Evolutionary conservation across 2,888 invertebrate species (phyloP).

Genomic region (Lasius fuliginosus): DNA sequence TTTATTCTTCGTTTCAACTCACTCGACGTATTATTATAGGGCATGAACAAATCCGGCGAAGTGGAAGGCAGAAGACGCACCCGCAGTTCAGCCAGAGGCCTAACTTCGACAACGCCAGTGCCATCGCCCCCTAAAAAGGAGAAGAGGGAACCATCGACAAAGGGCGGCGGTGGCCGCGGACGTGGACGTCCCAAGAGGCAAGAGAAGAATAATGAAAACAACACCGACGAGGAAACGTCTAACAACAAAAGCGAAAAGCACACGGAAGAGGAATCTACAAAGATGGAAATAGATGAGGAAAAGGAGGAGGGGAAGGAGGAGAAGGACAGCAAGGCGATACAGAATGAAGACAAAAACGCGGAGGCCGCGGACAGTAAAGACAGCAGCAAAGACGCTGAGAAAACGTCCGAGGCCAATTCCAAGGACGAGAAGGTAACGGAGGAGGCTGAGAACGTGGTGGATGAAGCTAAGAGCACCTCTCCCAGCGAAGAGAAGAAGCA

Average conservation of each 20-base stretch:
- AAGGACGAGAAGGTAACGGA: conserved; percentile 82
- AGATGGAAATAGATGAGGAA: conserved; percentile 83
- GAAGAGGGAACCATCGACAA: conserved; percentile 83
- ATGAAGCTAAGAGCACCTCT: conserved; percentile 74
- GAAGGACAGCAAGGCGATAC: conserved; percentile 69
- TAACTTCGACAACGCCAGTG: conserved; percentile 87
- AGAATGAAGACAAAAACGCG: conserved; percentile 75
- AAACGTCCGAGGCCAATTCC: conserved; percentile 80
- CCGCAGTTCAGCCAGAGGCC: conserved; percentile 88
- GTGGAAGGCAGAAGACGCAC: conserved; percentile 88
- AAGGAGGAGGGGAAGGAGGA: conserved; percentile 79
- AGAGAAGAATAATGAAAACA: conserved; percentile 83
- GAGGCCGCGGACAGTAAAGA: conserved; percentile 75
- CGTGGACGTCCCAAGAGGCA: conserved; percentile 85
- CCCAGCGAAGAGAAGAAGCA: conserved; percentile 80
- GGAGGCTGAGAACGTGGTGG: conserved; percentile 80
- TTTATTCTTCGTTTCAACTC: neutral
- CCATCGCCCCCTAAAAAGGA: conserved; percentile 87
- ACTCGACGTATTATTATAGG: conserved; percentile 80
- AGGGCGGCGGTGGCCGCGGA: conserved; percentile 84
- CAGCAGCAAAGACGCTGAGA: conserved; percentile 73
- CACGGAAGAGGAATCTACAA: conserved; percentile 80
- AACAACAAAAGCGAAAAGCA: conserved; percentile 84
- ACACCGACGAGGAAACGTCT: conserved; percentile 81
- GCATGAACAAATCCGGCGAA: conserved; percentile 86